Base-by-base conservation (phyloP, 2,888 invertebrate species). In the Amphipoea oculea region DNA sequence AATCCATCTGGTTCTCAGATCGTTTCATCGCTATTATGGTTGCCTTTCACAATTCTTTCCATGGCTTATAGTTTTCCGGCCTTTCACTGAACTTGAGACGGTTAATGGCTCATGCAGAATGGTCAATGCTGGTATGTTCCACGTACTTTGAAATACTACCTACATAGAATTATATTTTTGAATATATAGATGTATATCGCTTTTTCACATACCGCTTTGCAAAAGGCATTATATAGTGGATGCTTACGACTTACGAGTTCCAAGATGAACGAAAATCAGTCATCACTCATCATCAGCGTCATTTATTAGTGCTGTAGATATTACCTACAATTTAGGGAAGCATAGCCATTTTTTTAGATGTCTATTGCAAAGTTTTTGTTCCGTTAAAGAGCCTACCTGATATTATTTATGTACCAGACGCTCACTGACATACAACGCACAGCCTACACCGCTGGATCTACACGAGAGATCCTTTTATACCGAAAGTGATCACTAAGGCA, bases 21-120 rank as follows among this genome's bases (percentile, higher is more conserved):
- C 73, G 86, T 88, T 90, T 91, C 90, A 91, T 85, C 40, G 79
- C 62, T 78, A 65, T 80, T 83, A 83, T 68, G 70, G 91, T 91
- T 91, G 92, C 93, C 96, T 95, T 95, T 96, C 95, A 94, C 95
- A 91, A 93, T 90, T 89, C 81, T 90, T 87, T 82, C 89, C 84
- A 92, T 90, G 85, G 89, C 90, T 92, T 92, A 91, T 90, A 90
- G 90, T 93, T 93, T 93, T 91, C 90, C 90, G 89, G 89, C 91
- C 93, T 95, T 94, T 95, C 94, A 93, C 94, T 91, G 85, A 80
- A 85, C 78, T 81, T 83, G 79, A 74, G 78, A 81, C 68, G 78
- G 86, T 84, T 85, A 83, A 84, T 83, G 78, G 82, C 74, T 81
- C 85, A 90, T 88, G 79, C 29, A 60, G 60, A 84, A 76, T 85